Conservation (phyloP, 2,888 invertebrate genomes). For the Tigriopus californicus region DNA sequence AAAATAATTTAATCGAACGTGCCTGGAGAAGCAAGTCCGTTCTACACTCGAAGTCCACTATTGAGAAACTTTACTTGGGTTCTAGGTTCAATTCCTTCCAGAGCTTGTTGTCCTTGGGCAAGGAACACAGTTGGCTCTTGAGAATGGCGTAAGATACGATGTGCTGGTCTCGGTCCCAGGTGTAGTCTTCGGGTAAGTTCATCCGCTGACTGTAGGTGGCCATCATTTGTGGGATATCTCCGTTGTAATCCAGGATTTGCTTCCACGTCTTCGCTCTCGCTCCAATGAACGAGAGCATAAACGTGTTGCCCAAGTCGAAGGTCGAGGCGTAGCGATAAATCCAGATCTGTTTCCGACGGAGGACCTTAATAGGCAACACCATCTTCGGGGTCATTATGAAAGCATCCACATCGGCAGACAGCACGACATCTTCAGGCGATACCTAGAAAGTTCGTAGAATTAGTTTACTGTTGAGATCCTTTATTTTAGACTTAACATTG, state of each 20-base stretch:
- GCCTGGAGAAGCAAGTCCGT: not conserved
- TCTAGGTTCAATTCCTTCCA: slow-evolving; percentile 11
- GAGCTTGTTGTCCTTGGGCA: slow-evolving; percentile 4
- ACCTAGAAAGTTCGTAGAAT: no score
- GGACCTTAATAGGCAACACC: not conserved
- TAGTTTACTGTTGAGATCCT: no score
- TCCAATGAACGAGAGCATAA: slow-evolving; percentile 15
- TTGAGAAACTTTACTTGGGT: not conserved
- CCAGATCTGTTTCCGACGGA: slow-evolving; percentile 3
- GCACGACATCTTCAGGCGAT: not conserved
- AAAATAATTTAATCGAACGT: not conserved
- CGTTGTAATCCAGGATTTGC: slow-evolving; percentile 3
- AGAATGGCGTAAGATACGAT: slow-evolving; percentile 7
- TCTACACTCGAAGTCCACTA: no score
- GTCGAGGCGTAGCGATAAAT: slow-evolving; percentile 4
- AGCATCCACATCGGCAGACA: slow-evolving; percentile 12
- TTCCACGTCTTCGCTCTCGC: not conserved
- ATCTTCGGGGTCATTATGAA: slow-evolving; percentile 12
- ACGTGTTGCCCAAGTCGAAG: not conserved
- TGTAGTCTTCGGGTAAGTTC: slow-evolving; percentile 2
- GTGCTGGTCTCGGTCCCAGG: slow-evolving; percentile 15
- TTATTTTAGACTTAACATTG: no score
- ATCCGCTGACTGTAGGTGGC: not conserved
- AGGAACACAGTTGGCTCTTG: slow-evolving; percentile 2
- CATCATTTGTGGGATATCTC: slow-evolving; percentile 6